Conservation (phyloP, 1,140 invertebrate genomes). For the Gryon sp. region DNA sequence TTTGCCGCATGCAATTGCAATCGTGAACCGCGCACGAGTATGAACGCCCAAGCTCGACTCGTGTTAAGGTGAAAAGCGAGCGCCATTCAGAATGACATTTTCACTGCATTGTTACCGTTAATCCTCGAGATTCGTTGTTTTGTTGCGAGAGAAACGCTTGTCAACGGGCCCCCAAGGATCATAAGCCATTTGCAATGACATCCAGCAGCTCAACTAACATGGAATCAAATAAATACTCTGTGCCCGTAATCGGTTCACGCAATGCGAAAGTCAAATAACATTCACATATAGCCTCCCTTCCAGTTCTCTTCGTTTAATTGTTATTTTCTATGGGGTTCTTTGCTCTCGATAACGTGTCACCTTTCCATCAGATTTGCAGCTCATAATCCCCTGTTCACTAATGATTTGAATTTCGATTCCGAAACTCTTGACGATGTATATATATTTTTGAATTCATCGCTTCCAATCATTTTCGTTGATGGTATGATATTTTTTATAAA, state of each 20-base stretch:
- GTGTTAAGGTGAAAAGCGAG: constrained; percentile 57
- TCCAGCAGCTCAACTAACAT: constrained; percentile 46
- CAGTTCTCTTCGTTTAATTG: neutral
- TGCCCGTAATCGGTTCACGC: constrained; percentile 36
- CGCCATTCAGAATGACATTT: constrained; percentile 53
- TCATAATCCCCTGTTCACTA: too few relatives aligned
- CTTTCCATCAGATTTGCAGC: too few relatives aligned
- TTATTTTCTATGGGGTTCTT: constrained; percentile 1
- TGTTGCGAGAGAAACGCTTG: constrained; percentile 52
- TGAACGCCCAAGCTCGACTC: constrained; percentile 15
- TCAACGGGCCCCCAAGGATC: constrained; percentile 47
- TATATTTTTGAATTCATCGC: too few relatives aligned
- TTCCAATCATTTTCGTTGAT: too few relatives aligned
- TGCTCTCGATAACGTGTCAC: too few relatives aligned
- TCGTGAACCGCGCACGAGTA: constrained; percentile 30
- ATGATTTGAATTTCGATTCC: too few relatives aligned
- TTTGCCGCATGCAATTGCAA: constrained; percentile 60
- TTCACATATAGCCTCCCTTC: constrained; percentile 2
- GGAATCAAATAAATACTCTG: constrained; percentile 50
- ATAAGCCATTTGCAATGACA: constrained; percentile 53
- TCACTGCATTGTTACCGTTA: constrained; percentile 55
- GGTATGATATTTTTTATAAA: too few relatives aligned
- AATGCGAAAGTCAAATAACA: constrained; percentile 36
- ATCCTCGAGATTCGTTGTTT: constrained; percentile 57
- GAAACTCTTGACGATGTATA: too few relatives aligned